A percentile compares a stretch with the other conserved stretches of the same genome.
These are phyloP conservation scores for human (Homo sapiens) DNA, from an alignment of 2,113 vertebrate species.

Conservation along the genomic window DNA sequence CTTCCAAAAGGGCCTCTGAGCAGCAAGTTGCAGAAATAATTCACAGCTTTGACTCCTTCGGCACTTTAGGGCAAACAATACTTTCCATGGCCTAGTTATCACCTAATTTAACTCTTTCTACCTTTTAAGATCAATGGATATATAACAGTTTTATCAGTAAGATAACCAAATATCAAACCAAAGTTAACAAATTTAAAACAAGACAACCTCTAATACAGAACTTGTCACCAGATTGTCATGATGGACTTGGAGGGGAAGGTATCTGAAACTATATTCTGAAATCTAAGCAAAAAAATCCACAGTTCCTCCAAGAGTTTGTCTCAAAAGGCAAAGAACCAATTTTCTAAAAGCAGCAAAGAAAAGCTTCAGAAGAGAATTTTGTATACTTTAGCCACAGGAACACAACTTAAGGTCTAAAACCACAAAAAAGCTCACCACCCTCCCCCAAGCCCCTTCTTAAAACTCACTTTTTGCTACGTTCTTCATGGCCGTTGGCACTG, in stretches of 20 bases:
- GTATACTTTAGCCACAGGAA: constrained; percentile 32
- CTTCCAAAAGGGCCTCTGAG: neutral
- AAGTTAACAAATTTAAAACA: neutral
- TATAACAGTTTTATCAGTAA: neutral
- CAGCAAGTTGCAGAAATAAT: constrained; percentile 28
- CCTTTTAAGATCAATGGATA: neutral
- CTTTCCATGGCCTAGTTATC: neutral
- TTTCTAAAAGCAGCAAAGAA: constrained; percentile 35
- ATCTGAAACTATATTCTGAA: constrained; percentile 6
- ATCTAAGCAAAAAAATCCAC: neutral
- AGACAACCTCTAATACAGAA: neutral
- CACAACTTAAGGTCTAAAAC: constrained; percentile 20
- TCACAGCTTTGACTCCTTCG: constrained; percentile 38
- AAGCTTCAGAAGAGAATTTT: constrained; percentile 1
- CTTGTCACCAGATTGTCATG: neutral
- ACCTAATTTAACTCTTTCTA: neutral
- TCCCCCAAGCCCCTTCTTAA: constrained; percentile 52
- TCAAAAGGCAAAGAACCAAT: constrained; percentile 10
- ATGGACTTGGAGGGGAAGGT: neutral
- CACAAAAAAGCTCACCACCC: neutral
- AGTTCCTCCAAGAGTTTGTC: neutral
- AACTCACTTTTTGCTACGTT: constrained; percentile 96
- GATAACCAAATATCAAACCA: neutral
- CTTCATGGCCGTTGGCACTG: constrained; percentile 95
- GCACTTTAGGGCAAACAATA: neutral